Base-by-base conservation (phyloP, 64 coral and sea anemone species). In the Montipora cactus region DNA sequence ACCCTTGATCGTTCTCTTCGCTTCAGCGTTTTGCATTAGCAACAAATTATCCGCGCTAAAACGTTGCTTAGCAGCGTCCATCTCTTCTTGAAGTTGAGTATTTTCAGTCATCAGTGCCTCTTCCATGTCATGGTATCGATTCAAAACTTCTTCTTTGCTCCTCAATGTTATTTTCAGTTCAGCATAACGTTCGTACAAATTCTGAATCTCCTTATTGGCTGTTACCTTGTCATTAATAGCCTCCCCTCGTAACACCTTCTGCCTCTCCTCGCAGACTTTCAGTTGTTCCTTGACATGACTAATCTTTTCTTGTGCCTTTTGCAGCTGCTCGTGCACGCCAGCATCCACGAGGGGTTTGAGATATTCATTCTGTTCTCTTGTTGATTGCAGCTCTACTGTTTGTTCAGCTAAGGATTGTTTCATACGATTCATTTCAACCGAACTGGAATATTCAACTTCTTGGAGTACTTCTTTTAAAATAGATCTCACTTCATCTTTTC, bases 91-190 rank as follows among this genome's bases (percentile, higher is more conserved):
- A 21, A 86, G 82, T 2, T 71, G 66, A 1, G 44, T 49, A 50
- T 86, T 86, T 22, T 86, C 82, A 14, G 1, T 86, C 45, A 86
- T 86, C 82, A 86, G 49, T 9, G n/a, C 82, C 45, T 72, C 82
- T 48, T 86, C 82, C 11, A 71, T 20, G 19, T 86, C 82, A 9
- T 86, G 12, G 46, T 12, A 71, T 10, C 66, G 45, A 15, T 50
- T 66, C 46, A 86, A 22, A 23, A 64, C 64, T 49, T 49, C 82
- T 8, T 86, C 82, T 49, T 86, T 86, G 10, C 46, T n/a, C 7
- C 68, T 71, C 5, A 86, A 21, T 19, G 37, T 21, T 3, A 86
- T 21, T 59, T 86, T 86, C 2, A 86, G 18, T 45, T 70, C 82
- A 10, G 82, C 82, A 18, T 21, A 86, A 20, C 82, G 82, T 49